These are phyloP conservation scores for Poecile montanus DNA, from an alignment of 2,797 vertebrate species.

Conservation along the genomic window DNA sequence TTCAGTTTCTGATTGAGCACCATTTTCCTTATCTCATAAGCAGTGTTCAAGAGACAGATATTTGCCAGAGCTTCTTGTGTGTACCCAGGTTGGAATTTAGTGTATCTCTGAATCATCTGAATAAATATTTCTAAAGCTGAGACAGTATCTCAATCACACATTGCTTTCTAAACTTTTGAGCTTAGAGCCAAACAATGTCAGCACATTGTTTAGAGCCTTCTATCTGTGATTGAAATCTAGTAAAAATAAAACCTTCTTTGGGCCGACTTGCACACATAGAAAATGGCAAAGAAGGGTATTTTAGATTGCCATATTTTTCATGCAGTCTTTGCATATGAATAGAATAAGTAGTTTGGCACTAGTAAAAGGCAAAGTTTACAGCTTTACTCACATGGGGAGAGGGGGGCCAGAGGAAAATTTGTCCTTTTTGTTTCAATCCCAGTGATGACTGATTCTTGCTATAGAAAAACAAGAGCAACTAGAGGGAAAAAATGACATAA, in stretches of 20 bases:
- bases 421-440: neutral
- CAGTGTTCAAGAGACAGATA: neutral
- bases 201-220: neutral
- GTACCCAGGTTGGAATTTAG: neutral
- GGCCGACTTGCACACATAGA: neutral
- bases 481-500: neutral
- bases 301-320: neutral
- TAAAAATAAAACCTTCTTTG: neutral
- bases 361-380: neutral
- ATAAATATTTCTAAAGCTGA: neutral
- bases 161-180: neutral
- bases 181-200: neutral
- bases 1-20: neutral
- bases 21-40: neutral
- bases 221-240: neutral
- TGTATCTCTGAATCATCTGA: neutral
- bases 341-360: neutral
- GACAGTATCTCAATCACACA: neutral
- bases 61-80: neutral
- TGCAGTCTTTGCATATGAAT: neutral
- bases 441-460: neutral
- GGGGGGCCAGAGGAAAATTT: neutral
- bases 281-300: neutral
- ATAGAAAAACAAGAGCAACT: neutral
- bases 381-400: neutral